These are phyloP conservation scores for Nemotelus nigrinus DNA, from an alignment of 2,888 invertebrate genomes.

Conservation along the genomic window DNA sequence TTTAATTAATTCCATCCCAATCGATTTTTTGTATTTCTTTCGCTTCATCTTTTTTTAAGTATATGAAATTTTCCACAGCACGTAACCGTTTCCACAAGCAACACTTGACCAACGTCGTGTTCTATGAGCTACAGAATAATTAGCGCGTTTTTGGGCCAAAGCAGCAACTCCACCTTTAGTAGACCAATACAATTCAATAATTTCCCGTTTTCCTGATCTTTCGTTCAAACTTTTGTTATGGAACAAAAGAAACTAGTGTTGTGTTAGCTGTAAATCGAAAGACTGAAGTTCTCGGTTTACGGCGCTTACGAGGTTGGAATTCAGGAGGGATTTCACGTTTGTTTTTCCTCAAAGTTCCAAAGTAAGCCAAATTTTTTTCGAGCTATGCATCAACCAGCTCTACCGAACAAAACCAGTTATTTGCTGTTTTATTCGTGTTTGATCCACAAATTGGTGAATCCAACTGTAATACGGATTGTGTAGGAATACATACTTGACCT, in stretches of 20 bases:
- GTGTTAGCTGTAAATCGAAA: neutral
- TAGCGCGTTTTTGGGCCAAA: neutral
- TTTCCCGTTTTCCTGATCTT: neutral
- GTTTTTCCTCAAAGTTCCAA: neutral
- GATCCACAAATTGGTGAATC: neutral
- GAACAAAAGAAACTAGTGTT: neutral
- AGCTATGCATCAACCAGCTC: neutral
- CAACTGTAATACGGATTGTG: slow-evolving; percentile 3
- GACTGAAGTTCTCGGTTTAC: neutral
- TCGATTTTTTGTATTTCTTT: neutral
- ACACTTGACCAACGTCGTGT: neutral
- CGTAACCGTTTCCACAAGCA: neutral
- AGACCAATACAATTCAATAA: neutral
- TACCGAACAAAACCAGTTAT: no score
- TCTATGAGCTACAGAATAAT: neutral
- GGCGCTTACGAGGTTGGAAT: neutral
- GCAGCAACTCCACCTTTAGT: neutral
- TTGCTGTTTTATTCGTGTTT: neutral
- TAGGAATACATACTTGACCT: neutral
- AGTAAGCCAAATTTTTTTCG: neutral
- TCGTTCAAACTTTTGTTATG: neutral
- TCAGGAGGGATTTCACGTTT: neutral
- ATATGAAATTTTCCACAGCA: no score
- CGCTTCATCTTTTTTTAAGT: neutral
- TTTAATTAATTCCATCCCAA: neutral